phyloP scores from a whole-genome alignment of 2,888 invertebrate species.

The Pristionchus mayeri region DNA sequence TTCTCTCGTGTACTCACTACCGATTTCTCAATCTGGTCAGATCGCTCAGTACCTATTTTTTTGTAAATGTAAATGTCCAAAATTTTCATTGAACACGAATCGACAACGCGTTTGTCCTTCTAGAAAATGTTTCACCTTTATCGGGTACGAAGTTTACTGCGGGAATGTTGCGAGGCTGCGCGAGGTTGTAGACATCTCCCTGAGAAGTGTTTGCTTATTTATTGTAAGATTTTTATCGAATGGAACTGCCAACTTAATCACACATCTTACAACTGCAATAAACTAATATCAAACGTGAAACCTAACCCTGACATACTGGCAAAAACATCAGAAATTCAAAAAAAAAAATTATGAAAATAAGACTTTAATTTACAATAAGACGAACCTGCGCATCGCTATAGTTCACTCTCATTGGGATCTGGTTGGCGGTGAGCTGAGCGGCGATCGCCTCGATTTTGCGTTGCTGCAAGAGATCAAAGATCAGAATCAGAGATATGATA shows the following conservation, averaged over 20 bases:
- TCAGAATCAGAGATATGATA: background rate
- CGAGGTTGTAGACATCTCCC: conserved; percentile 47
- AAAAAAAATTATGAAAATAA: no score
- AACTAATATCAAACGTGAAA: no score
- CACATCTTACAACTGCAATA: no score
- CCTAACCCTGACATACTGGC: background rate
- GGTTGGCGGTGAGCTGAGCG: background rate
- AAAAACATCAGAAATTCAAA: no score
- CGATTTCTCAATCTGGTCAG: no score
- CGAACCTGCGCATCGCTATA: conserved; percentile 45
- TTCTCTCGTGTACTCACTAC: no score
- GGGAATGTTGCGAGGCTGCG: conserved; percentile 32
- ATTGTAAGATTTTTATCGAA: no score
- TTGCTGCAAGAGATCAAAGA: conserved; percentile 38
- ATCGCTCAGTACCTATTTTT: no score
- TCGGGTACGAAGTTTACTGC: conserved; percentile 49
- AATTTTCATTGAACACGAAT: no score
- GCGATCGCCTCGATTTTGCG: conserved; percentile 7
- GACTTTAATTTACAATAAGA: background rate
- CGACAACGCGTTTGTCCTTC: background rate
- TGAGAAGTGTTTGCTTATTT: no score
- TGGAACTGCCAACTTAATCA: no score
- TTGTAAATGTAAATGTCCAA: no score
- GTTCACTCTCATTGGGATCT: conserved; percentile 33
- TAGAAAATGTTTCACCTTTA: conserved; percentile 21